Conservation (phyloP, 2,113 vertebrate genomes). For the Corvus moneduloides region DNA sequence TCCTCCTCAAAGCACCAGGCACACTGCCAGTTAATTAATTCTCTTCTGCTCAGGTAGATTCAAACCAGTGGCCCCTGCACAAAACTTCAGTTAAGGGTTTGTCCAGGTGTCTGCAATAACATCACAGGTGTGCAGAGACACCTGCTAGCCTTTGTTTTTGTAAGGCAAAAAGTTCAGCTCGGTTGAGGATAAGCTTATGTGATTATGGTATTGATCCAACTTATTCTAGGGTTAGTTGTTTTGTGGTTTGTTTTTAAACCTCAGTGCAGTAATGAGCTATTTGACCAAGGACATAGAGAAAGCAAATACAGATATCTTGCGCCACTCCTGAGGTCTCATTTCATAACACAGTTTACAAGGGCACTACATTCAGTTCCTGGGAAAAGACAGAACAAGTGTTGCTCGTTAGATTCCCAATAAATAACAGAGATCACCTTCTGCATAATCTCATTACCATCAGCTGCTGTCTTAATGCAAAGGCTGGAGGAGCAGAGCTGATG, state of each 20-base stretch:
- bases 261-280: neutral
- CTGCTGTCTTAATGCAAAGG: neutral
- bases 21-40: neutral
- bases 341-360: neutral
- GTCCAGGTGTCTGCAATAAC: neutral
- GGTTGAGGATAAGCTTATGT: neutral
- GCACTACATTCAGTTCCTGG: neutral
- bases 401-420: neutral
- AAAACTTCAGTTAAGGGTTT: neutral
- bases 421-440: neutral
- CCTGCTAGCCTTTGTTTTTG: neutral
- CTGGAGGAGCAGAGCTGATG: neutral
- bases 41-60: neutral
- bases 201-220: neutral
- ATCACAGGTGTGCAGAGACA: neutral
- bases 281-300: neutral
- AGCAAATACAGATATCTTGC: neutral
- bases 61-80: neutral
- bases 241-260: neutral
- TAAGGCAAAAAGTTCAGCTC: neutral
- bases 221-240: neutral
- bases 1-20: fast-evolving
- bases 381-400: neutral
- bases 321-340: neutral
- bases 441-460: neutral